Conservation (phyloP, 2,113 vertebrate species). For the Aleadryas rufinucha region DNA sequence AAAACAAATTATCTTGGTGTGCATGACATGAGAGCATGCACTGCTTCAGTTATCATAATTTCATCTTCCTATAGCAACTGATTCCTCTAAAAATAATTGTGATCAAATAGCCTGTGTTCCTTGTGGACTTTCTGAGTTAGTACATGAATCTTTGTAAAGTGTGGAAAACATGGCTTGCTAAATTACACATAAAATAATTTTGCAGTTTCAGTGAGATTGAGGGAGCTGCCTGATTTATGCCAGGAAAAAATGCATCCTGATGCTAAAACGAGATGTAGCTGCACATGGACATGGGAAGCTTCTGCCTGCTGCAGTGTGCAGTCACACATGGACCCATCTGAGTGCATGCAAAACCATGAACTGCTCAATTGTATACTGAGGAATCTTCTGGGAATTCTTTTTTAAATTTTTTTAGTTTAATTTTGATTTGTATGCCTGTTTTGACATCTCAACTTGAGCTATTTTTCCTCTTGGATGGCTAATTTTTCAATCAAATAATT, state of each 20-base stretch:
- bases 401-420: background rate
- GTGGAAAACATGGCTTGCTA: background rate
- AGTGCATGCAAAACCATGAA: background rate
- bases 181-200: background rate
- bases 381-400: background rate
- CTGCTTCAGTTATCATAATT: background rate
- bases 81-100: background rate
- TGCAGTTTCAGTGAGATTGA: background rate
- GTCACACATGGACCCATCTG: fast-evolving
- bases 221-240: background rate
- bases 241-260: background rate
- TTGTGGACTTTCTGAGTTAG: background rate
- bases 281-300: background rate
- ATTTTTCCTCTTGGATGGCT: background rate
- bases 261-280: background rate
- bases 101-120: background rate
- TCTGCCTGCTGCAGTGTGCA: background rate
- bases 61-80: background rate
- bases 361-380: background rate
- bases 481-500: background rate
- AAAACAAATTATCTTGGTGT: conserved; percentile 13
- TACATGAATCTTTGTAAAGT: background rate
- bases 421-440: background rate
- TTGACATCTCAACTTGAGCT: background rate
- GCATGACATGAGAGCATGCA: background rate